Base-by-base conservation (phyloP, 2,797 vertebrate genomes). In the Scarus forsteni region DNA sequence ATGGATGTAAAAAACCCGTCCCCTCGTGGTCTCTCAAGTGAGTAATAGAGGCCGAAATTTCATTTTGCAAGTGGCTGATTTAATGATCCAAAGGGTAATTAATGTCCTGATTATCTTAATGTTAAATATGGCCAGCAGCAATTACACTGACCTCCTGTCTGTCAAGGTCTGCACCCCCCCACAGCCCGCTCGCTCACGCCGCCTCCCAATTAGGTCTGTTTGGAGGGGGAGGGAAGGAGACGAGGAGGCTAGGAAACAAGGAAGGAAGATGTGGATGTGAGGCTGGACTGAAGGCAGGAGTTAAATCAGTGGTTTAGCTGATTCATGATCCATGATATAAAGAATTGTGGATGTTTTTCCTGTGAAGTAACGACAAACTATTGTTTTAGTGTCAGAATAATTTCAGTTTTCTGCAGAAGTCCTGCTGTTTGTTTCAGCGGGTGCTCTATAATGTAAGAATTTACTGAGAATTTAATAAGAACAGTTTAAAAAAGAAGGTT, bases 31-130 rank as follows among this genome's bases (percentile, higher is more conserved):
- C 97, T 97, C 97, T 98, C 96, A 95, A 96, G 95, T 99, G 97
- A 98, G 96, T 99, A 98, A 99, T 98, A 98, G 97, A 97, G 96
- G 97, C 96, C 96, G 96, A 97, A 97, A 98, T 99, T 98, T 99
- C 97, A 99, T 99, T 99, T 99, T 98, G 97, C 97, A 97, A 98
- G 97, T 97, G 97, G 97, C 97, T 99, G 98, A 98, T 98, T 99
- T 99, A 99, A 99, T 98, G 98, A 99, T 98, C 97, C 97, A 95
- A 95, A 96, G 96, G 97, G 97, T 99, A 99, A 99, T 99, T 99
- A 99, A 99, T 98, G 97, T 95, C 95, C 97, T 99, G 97, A 99
- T 99, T 98, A 99, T 98, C 97, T 99, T 99, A 99, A 99, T 99
- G 98, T 99, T 99, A 99, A 99, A 99, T 98, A 98, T 99, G 98